Evolutionary conservation across 2,888 invertebrate genomes (phyloP).

Genomic region (Alentia gelatinosa): DNA sequence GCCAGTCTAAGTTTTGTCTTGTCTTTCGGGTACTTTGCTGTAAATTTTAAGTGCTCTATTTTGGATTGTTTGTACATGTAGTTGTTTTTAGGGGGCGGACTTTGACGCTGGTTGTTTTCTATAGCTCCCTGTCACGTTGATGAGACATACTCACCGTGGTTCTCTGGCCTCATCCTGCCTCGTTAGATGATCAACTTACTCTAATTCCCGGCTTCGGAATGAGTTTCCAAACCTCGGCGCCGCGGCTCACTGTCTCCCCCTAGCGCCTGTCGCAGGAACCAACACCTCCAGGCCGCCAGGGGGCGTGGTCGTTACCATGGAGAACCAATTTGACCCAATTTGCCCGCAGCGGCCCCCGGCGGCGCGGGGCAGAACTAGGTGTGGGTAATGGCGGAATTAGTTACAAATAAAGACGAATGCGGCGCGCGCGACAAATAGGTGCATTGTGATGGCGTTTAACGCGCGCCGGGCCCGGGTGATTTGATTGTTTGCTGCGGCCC

Average conservation of each 20-base stretch:
- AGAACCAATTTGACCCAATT: constrained; percentile 32
- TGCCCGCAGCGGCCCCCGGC: neutral
- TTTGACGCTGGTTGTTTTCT: too few species aligned
- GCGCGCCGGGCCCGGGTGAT: neutral
- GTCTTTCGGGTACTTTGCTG: too few species aligned
- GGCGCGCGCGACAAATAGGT: neutral
- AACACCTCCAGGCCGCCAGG: neutral
- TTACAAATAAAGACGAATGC: constrained; percentile 49
- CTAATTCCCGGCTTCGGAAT: too few species aligned
- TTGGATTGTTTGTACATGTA: too few species aligned
- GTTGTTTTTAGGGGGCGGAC: too few species aligned
- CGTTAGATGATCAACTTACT: too few species aligned
- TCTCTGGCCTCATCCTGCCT: too few species aligned
- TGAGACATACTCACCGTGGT: too few species aligned
- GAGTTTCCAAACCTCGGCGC: neutral
- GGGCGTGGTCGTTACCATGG: constrained; percentile 35
- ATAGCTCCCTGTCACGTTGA: too few species aligned
- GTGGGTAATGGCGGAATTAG: constrained; percentile 44
- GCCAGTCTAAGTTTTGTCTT: too few species aligned
- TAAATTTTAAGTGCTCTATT: too few species aligned
- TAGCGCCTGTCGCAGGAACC: neutral
- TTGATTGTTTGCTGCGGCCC: constrained; percentile 32
- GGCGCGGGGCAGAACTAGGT: neutral
- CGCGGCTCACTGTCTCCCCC: neutral
- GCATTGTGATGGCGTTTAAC: constrained; percentile 36